Base-by-base conservation (phyloP, 2,113 vertebrate species). In the Cercocebus atys region DNA sequence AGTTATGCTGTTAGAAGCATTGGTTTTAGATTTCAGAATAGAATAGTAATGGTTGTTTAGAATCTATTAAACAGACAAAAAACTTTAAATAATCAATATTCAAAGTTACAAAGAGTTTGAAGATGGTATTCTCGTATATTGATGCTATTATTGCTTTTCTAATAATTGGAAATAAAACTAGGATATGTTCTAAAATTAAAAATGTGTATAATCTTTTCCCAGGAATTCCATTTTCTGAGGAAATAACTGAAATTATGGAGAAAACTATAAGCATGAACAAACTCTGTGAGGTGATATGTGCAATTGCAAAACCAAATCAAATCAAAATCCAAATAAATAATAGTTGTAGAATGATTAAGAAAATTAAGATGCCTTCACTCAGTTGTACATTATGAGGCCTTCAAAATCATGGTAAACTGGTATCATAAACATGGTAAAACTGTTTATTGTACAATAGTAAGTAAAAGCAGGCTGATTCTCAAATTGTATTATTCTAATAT, bases 191-290 rank as follows among this genome's bases (percentile, higher is more conserved):
- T 50, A 88, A 88, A 84, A 83, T 64, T 83, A 83, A 82, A 96
- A 93, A 72, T 66, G 35, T 40, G 11, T 88, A 50, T 88, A 79
- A 85, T 72, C 0, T 83, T 95, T 93, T 66, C 17, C 17, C 1
- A 84, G 55, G 64, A 90, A 68, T 89, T 83, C 8, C 27, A 68
- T 79, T 97, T 97, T 92, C 57, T 83, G 13, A 87, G 55, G 66
- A 92, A 90, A 87, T 87, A 96, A 66, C 72, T 61, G 3, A 25
- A 92, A 90, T 12, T 75, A 83, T 30, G 7, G 43, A 87, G 14
- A 88, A 82, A 76, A 50, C 61, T 59, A 88, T 81, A 83, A 75
- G n/a, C 3, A 75, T 5, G 10, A 81, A 72, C 4, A 73, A 86
- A 84, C 27, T 97, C 40, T 85, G 13, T 86, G 72, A 73, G 30